Evolutionary conservation across 2,113 vertebrate genomes (phyloP).

Genomic region (Pseudolaguvia tuberculata): DNA sequence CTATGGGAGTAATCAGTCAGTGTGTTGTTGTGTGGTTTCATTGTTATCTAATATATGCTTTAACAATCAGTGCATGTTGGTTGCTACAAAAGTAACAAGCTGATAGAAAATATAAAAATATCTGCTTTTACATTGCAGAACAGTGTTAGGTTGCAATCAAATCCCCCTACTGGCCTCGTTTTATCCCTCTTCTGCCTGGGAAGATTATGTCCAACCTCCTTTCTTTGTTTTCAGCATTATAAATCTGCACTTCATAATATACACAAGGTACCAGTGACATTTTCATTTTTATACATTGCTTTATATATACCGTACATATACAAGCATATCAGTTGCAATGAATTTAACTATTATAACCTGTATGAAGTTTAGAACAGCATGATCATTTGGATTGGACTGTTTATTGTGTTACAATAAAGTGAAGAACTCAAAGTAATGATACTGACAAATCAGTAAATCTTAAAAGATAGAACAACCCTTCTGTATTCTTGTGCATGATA

Average conservation of each 20-base stretch:
- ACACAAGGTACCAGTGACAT: not conserved
- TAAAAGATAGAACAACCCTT: not conserved
- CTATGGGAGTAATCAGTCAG: not conserved
- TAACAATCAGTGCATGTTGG: not conserved
- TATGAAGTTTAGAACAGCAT: not conserved
- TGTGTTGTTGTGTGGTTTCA: not conserved
- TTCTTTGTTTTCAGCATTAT: conserved; percentile 7
- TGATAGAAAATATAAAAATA: not conserved
- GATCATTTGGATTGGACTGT: not conserved
- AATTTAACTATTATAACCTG: not conserved
- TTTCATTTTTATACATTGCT: too few relatives aligned
- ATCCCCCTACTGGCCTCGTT: not conserved
- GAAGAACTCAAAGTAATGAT: conserved; percentile 7
- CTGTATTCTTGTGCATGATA: conserved; percentile 25
- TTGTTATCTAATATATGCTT: not conserved
- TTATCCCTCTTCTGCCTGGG: conserved; percentile 4
- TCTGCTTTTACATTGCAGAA: not conserved
- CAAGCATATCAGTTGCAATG: not conserved
- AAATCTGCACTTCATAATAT: not conserved
- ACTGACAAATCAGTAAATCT: conserved; percentile 9
- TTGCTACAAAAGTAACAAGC: not conserved
- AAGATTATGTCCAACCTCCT: conserved; percentile 10
- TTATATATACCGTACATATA: not conserved
- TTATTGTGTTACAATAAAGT: not conserved
- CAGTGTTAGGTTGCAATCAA: not conserved